phyloP scores from a whole-genome alignment of 2,113 vertebrate genomes.

The Stigmatopora nigra region DNA sequence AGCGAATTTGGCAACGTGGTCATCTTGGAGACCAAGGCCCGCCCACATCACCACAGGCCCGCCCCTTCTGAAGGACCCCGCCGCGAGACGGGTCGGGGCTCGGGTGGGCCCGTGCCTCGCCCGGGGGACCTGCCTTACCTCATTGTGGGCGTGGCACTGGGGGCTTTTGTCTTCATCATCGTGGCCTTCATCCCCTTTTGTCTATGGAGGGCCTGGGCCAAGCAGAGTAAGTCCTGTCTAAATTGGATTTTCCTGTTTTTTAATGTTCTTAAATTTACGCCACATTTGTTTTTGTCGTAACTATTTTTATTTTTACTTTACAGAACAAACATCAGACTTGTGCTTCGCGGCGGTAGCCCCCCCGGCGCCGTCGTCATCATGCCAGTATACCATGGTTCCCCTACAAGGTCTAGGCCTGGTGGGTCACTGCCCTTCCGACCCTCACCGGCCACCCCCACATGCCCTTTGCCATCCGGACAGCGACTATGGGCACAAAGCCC shows the following conservation, averaged over 20 bases:
- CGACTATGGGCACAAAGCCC: conserved; percentile 63
- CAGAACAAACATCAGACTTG: conserved; percentile 89
- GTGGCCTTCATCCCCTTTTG: conserved; percentile 95
- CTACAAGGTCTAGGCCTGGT: conserved; percentile 75
- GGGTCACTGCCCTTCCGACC: conserved; percentile 69
- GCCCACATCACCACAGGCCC: conserved; percentile 69
- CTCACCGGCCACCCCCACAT: conserved; percentile 47
- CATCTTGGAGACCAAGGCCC: conserved; percentile 95
- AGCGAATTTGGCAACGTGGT: conserved; percentile 97
- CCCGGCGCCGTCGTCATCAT: conserved; percentile 77
- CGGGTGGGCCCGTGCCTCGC: conserved; percentile 73
- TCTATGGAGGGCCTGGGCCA: conserved; percentile 93
- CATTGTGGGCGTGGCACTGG: conserved; percentile 86
- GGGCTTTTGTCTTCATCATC: conserved; percentile 85
- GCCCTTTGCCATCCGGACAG: conserved; percentile 43
- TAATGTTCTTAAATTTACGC: no score
- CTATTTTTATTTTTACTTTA: conserved; percentile 12
- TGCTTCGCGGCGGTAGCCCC: conserved; percentile 77
- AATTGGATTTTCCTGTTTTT: not conserved
- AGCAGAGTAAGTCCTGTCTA: conserved; percentile 81
- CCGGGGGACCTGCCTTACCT: conserved; percentile 89
- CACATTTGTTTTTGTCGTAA: not conserved
- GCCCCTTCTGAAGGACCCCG: conserved; percentile 61
- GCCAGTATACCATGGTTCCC: conserved; percentile 95
- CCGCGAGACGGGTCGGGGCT: not conserved